phyloP scores from a whole-genome alignment of 2,888 invertebrate species.

The Rugalucina vietnamica region DNA sequence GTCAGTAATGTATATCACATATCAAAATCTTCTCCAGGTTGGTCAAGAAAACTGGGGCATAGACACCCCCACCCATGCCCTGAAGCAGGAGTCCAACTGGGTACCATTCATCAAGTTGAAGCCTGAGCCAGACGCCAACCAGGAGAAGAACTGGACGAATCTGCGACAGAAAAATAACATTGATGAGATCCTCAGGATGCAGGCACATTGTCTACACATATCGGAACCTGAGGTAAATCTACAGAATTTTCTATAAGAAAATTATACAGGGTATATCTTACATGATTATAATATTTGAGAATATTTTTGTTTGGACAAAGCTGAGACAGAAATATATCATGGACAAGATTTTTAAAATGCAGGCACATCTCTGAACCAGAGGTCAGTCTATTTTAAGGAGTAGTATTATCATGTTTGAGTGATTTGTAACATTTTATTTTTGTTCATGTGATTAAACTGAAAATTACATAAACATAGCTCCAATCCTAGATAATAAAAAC shows the following conservation, averaged over 20 bases:
- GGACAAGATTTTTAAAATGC: conserved; percentile 80
- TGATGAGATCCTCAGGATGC: conserved; percentile 80
- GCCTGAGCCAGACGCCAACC: conserved; percentile 76
- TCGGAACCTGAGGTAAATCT: conserved; percentile 78
- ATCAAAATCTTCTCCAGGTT: conserved; percentile 59
- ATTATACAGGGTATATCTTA: too few species aligned
- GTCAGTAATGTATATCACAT: too few species aligned
- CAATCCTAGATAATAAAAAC: too few species aligned
- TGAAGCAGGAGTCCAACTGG: conserved; percentile 83
- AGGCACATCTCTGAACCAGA: conserved; percentile 80
- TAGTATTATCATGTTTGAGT: too few species aligned
- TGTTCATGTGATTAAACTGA: too few species aligned
- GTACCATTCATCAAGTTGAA: conserved; percentile 75
- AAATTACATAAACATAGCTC: too few species aligned
- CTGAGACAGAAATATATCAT: conserved; percentile 76
- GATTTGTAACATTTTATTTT: too few species aligned
- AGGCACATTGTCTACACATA: conserved; percentile 79
- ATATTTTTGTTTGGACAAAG: too few species aligned
- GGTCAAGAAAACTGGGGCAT: conserved; percentile 81
- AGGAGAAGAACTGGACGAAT: conserved; percentile 79
- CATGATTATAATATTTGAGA: too few species aligned
- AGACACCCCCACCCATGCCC: conserved; percentile 77
- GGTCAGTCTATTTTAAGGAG: too few species aligned
- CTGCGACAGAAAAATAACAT: conserved; percentile 77
- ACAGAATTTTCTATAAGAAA: too few species aligned